These are phyloP conservation scores for Anthophora plumipes DNA, from an alignment of 2,888 invertebrate species.

Conservation along the genomic window DNA sequence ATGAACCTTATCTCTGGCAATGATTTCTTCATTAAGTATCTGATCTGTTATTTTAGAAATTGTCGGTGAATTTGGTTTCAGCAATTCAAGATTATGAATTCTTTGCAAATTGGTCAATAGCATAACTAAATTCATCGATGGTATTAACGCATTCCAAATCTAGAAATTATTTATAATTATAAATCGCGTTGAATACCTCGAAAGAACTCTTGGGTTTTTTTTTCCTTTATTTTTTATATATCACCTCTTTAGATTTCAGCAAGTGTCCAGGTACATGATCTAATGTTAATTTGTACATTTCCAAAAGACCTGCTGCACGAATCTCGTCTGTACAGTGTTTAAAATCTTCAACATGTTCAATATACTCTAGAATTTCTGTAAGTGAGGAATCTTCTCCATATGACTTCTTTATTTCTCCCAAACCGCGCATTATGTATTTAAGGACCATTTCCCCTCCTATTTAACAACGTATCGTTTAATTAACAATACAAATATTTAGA, in stretches of 20 bases:
- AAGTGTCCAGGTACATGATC: conserved; percentile 90
- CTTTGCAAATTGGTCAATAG: conserved; percentile 87
- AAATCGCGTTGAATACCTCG: not conserved
- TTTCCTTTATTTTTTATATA: too few relatives aligned
- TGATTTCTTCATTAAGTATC: conserved; percentile 85
- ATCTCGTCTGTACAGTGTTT: conserved; percentile 84
- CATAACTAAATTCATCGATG: conserved; percentile 85
- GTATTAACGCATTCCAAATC: conserved; percentile 88
- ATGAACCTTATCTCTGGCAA: conserved; percentile 84
- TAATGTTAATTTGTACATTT: conserved; percentile 86
- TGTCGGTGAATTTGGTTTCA: conserved; percentile 86
- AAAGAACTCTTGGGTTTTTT: not conserved
- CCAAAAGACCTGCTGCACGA: conserved; percentile 85
- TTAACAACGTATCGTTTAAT: conserved; percentile 36
- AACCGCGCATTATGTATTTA: conserved; percentile 86
- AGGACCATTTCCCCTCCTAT: conserved; percentile 76
- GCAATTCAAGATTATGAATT: conserved; percentile 88
- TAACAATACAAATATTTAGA: conserved; percentile 9
- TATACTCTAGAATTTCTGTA: conserved; percentile 78
- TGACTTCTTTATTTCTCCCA: conserved; percentile 85
- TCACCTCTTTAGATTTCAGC: conserved; percentile 88
- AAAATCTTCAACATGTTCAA: conserved; percentile 78
- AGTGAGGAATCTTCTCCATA: conserved; percentile 84
- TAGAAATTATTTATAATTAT: conserved; percentile 75
- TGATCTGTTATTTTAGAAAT: conserved; percentile 86